phyloP scores from a whole-genome alignment of 2,888 invertebrate genomes.

The Tipula unca region DNA sequence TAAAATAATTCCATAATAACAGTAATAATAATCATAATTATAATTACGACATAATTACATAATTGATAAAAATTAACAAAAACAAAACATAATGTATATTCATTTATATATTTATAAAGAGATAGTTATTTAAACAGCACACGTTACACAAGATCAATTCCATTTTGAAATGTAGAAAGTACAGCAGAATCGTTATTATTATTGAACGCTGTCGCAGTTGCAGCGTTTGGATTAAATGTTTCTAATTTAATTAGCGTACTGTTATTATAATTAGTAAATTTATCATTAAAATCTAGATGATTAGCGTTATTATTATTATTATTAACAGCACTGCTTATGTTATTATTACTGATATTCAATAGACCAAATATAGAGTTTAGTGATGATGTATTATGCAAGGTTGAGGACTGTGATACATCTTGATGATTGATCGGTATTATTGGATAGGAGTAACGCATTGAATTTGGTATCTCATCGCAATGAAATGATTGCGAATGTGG shows the following conservation, averaged over 20 bases:
- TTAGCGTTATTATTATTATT: conserved; percentile 18
- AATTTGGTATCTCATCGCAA: conserved; percentile 14
- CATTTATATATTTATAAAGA: no score
- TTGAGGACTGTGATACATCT: conserved; percentile 35
- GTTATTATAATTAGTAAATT: conserved; percentile 29
- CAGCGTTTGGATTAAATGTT: conserved; percentile 1
- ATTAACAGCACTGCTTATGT: not conserved
- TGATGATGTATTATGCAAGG: conserved; percentile 31
- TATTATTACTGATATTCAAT: not conserved
- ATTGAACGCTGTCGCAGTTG: not conserved
- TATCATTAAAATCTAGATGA: conserved; percentile 28
- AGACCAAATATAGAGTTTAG: conserved; percentile 37
- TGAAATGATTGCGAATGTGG: conserved; percentile 32
- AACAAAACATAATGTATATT: not conserved
- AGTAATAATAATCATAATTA: not conserved
- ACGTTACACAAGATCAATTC: conserved; percentile 16
- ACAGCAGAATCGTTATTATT: not conserved
- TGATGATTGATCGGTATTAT: not conserved
- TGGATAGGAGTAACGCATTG: conserved; percentile 21
- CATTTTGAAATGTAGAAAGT: conserved; percentile 9
- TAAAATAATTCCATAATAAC: not conserved
- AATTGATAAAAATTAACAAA: not conserved
- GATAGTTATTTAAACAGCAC: not conserved
- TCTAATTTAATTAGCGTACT: conserved; percentile 21
- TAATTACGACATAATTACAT: not conserved